Conservation (phyloP, 2,888 invertebrate species). For the Trissolcus brochymenae region DNA sequence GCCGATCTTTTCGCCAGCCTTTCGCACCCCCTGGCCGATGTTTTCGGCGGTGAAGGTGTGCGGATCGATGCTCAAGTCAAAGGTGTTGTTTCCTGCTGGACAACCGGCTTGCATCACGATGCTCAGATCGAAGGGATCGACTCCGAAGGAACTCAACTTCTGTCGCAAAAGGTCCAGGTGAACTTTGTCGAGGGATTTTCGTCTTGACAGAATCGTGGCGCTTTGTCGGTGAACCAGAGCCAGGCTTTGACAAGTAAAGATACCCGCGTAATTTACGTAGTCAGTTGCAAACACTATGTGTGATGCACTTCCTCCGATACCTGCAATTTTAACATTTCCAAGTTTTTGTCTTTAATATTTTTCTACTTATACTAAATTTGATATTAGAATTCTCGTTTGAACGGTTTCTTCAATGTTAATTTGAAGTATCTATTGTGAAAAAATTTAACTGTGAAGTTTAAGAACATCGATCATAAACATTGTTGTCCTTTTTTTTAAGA, state of each 20-base stretch:
- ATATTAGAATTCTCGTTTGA: too few species aligned
- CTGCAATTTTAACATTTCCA: constrained; percentile 74
- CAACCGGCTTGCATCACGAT: constrained; percentile 85
- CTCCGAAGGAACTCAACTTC: constrained; percentile 80
- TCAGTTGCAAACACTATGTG: constrained; percentile 87
- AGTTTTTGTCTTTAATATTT: too few species aligned
- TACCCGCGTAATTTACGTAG: constrained; percentile 84
- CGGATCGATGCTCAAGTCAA: constrained; percentile 84
- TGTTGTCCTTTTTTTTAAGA: not conserved
- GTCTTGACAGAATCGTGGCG: constrained; percentile 88
- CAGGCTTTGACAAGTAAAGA: constrained; percentile 88
- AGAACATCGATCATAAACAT: too few species aligned
- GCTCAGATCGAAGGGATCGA: constrained; percentile 87
- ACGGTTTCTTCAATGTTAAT: too few species aligned
- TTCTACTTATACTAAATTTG: too few species aligned
- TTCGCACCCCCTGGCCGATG: constrained; percentile 84
- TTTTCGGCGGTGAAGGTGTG: constrained; percentile 86
- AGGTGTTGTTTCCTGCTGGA: constrained; percentile 79
- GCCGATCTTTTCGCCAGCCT: constrained; percentile 85
- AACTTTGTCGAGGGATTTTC: constrained; percentile 81
- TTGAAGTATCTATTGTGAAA: too few species aligned
- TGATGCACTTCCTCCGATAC: constrained; percentile 84
- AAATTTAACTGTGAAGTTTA: too few species aligned
- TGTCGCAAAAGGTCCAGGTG: constrained; percentile 84
- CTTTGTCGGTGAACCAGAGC: constrained; percentile 86